Conservation (phyloP, 2,888 invertebrate species). For the Cacoxenus indagator region DNA sequence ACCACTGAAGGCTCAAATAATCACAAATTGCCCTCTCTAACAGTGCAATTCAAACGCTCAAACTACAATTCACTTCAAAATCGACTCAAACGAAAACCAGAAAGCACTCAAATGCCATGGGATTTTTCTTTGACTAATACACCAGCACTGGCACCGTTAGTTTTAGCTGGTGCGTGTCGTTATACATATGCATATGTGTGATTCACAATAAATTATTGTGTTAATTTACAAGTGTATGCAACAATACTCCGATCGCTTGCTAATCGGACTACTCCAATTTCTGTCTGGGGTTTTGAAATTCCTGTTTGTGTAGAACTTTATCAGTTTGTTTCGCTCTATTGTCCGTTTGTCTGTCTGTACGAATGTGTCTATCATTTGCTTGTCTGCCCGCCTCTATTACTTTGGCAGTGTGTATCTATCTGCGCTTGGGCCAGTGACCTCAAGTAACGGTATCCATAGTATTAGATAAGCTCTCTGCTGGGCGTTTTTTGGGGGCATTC, state of each 20-base stretch:
- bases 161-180: neutral
- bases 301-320: neutral
- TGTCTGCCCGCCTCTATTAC: neutral
- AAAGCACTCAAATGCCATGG: too few relatives aligned
- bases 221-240: conserved; percentile 26
- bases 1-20: too few relatives aligned
- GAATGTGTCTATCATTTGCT: neutral
- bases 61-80: too few relatives aligned
- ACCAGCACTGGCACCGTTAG: too few relatives aligned
- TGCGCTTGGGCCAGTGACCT: conserved; percentile 58
- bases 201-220: neutral
- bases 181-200: conserved; percentile 21
- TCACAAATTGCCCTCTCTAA: too few relatives aligned
- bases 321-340: neutral
- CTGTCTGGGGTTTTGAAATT: conserved; percentile 2
- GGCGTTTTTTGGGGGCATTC: conserved; percentile 22
- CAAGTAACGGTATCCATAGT: conserved; percentile 64
- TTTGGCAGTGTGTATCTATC: conserved; percentile 27
- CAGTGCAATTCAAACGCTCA: too few relatives aligned
- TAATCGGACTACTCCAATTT: neutral
- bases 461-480: conserved; percentile 52
- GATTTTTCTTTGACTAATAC: too few relatives aligned
- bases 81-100: too few relatives aligned
- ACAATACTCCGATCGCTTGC: conserved; percentile 7
- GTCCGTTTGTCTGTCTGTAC: neutral